Conservation (phyloP, 2,113 vertebrate species). For the Lophius piscatorius region DNA sequence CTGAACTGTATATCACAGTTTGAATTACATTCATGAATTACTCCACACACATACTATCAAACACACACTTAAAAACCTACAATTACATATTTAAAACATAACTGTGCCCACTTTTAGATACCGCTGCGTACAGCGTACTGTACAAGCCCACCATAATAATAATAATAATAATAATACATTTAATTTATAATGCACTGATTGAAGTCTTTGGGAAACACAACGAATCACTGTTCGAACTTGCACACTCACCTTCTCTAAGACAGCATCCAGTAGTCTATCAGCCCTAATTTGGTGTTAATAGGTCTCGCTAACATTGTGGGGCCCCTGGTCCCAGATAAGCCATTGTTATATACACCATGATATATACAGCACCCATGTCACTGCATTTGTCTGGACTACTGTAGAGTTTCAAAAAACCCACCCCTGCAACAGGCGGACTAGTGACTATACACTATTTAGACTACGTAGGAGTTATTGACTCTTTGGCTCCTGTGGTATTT, state of each 20-base stretch:
- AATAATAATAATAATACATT: too few relatives aligned
- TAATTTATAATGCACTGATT: conserved; percentile 10
- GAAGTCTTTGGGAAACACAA: conserved; percentile 23
- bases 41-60: neutral
- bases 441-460: conserved; percentile 58
- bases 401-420: conserved; percentile 47
- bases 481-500: conserved; percentile 31
- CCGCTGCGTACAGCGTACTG: conserved; percentile 8
- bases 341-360: conserved; percentile 64
- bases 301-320: conserved; percentile 49
- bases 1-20: neutral
- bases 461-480: conserved; percentile 52
- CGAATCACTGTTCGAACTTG: neutral
- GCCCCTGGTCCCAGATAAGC: conserved; percentile 45
- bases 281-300: conserved; percentile 77
- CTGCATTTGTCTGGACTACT: conserved; percentile 62
- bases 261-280: conserved; percentile 48
- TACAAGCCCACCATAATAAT: conserved; percentile 20
- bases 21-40: too few relatives aligned
- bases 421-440: conserved; percentile 4
- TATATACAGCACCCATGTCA: conserved; percentile 58
- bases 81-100: conserved; percentile 39
- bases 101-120: conserved; percentile 36
- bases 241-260: conserved; percentile 37
- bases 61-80: neutral